Conservation (phyloP, 2,113 vertebrate species). For the Plectropomus leopardus region DNA sequence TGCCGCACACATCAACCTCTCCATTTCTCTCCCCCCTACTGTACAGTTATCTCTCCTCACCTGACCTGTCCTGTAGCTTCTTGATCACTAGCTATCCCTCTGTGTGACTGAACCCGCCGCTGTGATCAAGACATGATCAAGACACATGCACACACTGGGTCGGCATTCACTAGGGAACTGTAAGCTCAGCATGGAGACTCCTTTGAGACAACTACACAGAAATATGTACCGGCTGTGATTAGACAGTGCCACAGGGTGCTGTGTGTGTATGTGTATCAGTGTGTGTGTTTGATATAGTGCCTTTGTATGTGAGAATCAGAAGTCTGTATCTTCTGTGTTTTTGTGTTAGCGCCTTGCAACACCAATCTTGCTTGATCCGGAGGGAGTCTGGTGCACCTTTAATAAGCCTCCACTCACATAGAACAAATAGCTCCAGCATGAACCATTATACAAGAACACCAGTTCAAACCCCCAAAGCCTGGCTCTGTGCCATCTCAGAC, state of each 20-base stretch:
- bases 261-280: slow-evolving; percentile 17
- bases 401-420: slow-evolving; percentile 55
- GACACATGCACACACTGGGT: slow-evolving; percentile 42
- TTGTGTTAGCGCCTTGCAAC: slow-evolving; percentile 35
- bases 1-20: background rate
- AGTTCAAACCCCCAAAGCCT: slow-evolving; percentile 31
- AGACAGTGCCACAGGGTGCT: slow-evolving; percentile 52
- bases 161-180: slow-evolving; percentile 53
- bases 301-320: slow-evolving; percentile 51
- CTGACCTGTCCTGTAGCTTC: slow-evolving; percentile 34
- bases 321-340: slow-evolving; percentile 35
- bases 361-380: slow-evolving; percentile 49
- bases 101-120: slow-evolving; percentile 29
- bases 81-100: slow-evolving; percentile 41
- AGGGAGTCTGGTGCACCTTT: slow-evolving; percentile 59
- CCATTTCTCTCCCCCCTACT: background rate
- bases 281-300: slow-evolving; percentile 44
- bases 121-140: slow-evolving; percentile 63
- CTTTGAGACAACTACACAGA: slow-evolving; percentile 65
- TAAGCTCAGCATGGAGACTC: slow-evolving; percentile 51
- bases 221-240: slow-evolving; percentile 60
- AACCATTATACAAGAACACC: slow-evolving; percentile 37
- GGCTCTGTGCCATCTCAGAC: slow-evolving; percentile 9
- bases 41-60: slow-evolving; percentile 22
- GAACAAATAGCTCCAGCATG: slow-evolving; percentile 56